Base-by-base conservation (phyloP, 2,113 vertebrate genomes). In the Athene cunicularia region DNA sequence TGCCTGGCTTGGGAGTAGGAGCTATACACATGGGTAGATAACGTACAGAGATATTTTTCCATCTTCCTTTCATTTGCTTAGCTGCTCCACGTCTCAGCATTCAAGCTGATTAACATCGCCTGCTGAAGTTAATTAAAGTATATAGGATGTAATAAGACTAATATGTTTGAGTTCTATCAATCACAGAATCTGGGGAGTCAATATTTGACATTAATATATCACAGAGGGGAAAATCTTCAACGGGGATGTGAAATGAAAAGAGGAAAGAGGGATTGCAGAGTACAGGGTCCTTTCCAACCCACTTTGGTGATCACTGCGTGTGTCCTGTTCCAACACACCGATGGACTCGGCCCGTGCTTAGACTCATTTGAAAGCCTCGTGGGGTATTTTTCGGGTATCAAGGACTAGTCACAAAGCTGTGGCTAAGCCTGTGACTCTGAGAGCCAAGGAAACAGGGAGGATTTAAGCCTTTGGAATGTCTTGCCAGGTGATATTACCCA, bases 81-180 rank as follows among this genome's bases (percentile, higher is more conserved):
- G 73, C 94, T 45, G 80, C 53, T 94, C 84, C 83, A 67, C 73
- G 75, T 70, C 90, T 91, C 83, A 85, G 77, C 88, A 68, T 94
- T 93, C 39, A 59, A 85, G 77, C 76, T 95, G 91, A 95, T 97
- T 93, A 97, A 81, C 91, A 89, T 90, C 74, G 86, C 88, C 93
- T 75, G 27, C 93, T 58, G 89, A 84, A 92, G 95, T 94, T 95
- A 91, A 97, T 95, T 95, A 89, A 97, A 94, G 93, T 58, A 67
- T 81, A 95, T 74, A 32, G 71, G 77, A 92, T 93, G 91, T 92
- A 95, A 94, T 93, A 96, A 95, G 96, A 91, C 94, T 95, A 96
- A 88, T 95, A 94, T 91, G 94, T 95, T 95, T 95, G 90, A 95
- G 94, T 76, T 92, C 88, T 97, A 92, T 93, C 90, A 83, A 90